These are phyloP conservation scores for Odocoileus virginianus DNA, from an alignment of 2,113 vertebrate genomes.

Conservation along the genomic window DNA sequence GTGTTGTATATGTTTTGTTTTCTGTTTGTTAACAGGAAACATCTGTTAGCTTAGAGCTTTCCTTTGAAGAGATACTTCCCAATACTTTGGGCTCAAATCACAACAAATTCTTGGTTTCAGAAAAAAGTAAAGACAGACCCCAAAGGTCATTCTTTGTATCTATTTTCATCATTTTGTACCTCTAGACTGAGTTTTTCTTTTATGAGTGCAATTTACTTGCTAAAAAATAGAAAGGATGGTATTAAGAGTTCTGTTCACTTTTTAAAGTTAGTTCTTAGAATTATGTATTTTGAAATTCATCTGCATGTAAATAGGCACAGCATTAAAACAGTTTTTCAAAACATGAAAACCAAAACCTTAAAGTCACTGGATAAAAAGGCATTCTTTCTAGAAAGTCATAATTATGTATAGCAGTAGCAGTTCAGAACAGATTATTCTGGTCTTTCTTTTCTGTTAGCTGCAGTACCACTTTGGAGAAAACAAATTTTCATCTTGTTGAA, in stretches of 20 bases:
- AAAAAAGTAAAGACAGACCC: constrained; percentile 34
- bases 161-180: constrained; percentile 47
- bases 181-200: constrained; percentile 18
- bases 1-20: constrained; percentile 74
- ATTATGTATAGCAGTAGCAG: constrained; percentile 16
- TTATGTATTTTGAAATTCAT: constrained; percentile 56
- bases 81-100: constrained; percentile 59
- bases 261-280: constrained; percentile 48
- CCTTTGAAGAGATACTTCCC: constrained; percentile 64
- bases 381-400: not conserved
- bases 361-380: not conserved
- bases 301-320: not conserved
- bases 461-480: constrained; percentile 27
- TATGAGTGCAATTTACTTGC: not conserved
- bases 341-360: constrained; percentile 32
- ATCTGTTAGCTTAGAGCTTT: constrained; percentile 69
- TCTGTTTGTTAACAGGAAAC: constrained; percentile 75
- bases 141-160: constrained; percentile 3
- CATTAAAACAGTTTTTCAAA: constrained; percentile 59
- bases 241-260: constrained; percentile 45
- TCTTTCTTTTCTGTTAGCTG: constrained; percentile 2
- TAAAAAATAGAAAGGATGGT: constrained; percentile 26
- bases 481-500: constrained; percentile 5
- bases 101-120: constrained; percentile 49
- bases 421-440: not conserved